These are phyloP conservation scores for Petrolisthes manimaculis DNA, from an alignment of 2,888 invertebrate genomes.

Conservation along the genomic window DNA sequence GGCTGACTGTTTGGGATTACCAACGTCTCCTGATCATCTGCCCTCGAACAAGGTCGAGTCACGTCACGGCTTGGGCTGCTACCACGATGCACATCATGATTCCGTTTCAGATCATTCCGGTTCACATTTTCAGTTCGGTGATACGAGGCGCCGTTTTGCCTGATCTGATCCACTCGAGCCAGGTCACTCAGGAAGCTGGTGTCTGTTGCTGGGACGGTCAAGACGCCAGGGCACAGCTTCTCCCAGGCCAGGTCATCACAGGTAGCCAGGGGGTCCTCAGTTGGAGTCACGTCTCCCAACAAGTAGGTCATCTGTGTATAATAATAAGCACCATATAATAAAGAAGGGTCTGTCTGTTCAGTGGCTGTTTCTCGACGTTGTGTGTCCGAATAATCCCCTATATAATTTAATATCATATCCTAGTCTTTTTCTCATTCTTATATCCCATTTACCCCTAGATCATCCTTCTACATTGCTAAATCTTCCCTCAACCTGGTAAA, in stretches of 20 bases:
- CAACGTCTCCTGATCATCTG: not conserved
- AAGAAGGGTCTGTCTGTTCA: too few relatives aligned
- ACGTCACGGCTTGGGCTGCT: not conserved
- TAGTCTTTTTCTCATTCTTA: too few relatives aligned
- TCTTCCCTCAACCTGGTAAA: too few relatives aligned
- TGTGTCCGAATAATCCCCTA: not conserved
- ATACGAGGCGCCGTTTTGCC: not conserved
- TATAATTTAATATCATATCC: too few relatives aligned
- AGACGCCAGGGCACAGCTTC: slow-evolving; percentile 7
- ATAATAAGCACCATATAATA: too few relatives aligned
- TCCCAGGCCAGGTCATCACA: slow-evolving; percentile 13
- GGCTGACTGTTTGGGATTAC: not conserved
- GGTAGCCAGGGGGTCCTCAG: slow-evolving; percentile 28
- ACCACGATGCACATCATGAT: not conserved
- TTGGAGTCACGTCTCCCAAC: slow-evolving; percentile 27
- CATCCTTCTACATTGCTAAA: too few relatives aligned
- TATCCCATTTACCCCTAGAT: too few relatives aligned
- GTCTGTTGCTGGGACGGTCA: not conserved
- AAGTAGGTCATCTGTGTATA: slow-evolving; percentile 40
- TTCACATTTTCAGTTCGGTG: not conserved
- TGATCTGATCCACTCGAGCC: not conserved
- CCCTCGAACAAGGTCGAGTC: not conserved
- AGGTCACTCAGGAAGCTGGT: slow-evolving; percentile 20
- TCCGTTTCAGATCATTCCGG: not conserved
- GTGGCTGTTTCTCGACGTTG: not conserved